Percentiles rank a stretch among this genome's conserved stretches.
phyloP scores from a whole-genome alignment of 2,797 vertebrate species.

The Knipowitschia caucasica region DNA sequence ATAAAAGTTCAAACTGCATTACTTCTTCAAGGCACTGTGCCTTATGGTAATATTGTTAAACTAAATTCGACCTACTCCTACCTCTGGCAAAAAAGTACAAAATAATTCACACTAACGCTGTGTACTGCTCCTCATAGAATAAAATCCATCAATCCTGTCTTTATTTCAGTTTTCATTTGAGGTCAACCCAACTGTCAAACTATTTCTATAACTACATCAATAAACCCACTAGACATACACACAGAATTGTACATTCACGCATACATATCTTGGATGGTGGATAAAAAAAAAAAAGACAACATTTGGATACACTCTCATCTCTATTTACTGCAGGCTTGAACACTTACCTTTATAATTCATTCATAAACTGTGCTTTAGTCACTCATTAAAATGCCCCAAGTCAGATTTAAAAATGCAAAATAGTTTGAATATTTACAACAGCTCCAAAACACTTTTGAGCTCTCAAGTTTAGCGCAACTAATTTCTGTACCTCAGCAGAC shows the following conservation, averaged over 20 bases:
- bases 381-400: conserved; percentile 2
- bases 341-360: not conserved
- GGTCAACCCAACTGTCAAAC: too few relatives aligned
- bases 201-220: too few relatives aligned
- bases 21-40: too few relatives aligned
- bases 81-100: too few relatives aligned
- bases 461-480: not conserved
- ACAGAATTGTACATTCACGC: not conserved
- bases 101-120: too few relatives aligned
- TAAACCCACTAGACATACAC: too few relatives aligned
- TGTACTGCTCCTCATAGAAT: too few relatives aligned
- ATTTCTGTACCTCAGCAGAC: conserved; percentile 18
- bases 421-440: conserved; percentile 6
- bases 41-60: too few relatives aligned
- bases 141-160: too few relatives aligned
- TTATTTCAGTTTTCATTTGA: too few relatives aligned
- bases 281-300: not conserved
- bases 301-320: not conserved
- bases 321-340: not conserved
- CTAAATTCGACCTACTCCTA: too few relatives aligned
- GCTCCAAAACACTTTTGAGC: not conserved
- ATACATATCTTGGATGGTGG: not conserved
- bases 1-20: too few relatives aligned
- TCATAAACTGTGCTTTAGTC: conserved; percentile 1
- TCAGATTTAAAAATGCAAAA: conserved; percentile 2